phyloP scores from a whole-genome alignment of 1,140 invertebrate species.

The Diuraphis noxia region DNA sequence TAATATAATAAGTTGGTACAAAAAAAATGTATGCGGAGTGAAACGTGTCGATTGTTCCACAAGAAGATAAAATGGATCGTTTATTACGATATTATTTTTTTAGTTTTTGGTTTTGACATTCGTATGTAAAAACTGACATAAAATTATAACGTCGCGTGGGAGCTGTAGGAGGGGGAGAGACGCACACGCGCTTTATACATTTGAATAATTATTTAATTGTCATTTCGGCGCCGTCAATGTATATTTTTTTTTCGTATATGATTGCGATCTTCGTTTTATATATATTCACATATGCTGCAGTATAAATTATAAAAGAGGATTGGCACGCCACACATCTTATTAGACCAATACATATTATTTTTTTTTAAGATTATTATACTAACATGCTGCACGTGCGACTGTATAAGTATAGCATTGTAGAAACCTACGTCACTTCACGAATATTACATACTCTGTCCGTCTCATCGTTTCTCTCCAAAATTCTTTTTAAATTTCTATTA shows the following conservation, averaged over 20 bases:
- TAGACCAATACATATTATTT: background rate
- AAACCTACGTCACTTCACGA: background rate
- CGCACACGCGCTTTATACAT: background rate
- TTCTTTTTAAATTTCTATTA: background rate
- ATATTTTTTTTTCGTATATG: background rate
- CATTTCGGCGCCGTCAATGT: background rate
- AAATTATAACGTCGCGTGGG: background rate
- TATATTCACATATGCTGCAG: background rate
- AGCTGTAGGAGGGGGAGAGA: background rate
- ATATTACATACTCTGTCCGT: background rate
- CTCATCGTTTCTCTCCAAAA: background rate
- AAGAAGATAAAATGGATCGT: background rate
- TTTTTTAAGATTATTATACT: background rate
- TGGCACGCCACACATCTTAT: background rate
- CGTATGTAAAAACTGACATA: background rate
- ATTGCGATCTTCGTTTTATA: background rate
- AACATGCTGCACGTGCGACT: background rate
- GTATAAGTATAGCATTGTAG: background rate
- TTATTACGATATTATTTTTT: background rate
- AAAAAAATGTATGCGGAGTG: background rate
- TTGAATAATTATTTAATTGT: constrained; percentile 7
- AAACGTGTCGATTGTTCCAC: background rate
- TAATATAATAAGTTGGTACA: background rate
- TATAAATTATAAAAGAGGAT: background rate
- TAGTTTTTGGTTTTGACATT: background rate